Base-by-base conservation (phyloP, 2,888 invertebrate genomes). In the Patella caerulea region DNA sequence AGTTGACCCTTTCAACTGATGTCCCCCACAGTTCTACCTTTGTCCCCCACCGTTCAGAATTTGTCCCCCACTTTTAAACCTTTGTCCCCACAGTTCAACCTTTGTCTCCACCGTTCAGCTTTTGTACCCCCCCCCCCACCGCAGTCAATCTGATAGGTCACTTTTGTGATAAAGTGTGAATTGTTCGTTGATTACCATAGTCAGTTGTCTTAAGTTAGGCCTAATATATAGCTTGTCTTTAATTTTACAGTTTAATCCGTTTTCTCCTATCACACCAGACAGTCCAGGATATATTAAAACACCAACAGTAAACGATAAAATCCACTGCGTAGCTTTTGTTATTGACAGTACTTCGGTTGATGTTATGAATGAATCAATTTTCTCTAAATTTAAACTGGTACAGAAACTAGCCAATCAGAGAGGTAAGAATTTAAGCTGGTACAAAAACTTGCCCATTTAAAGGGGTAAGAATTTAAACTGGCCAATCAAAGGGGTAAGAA, bases 211-310 rank as follows among this genome's bases (percentile, higher is more conserved):
- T 29, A 29, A 2, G 29, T 29, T 29, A 29, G 29, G 29, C 29
- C 29, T 29, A 29, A 29, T 29, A 29, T 29, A 29, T 29, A 29
- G 29, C 29, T 29, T 29, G 29, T 29, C 29, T 29, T 29, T 29
- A 29, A 1, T 45, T 76, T 52, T 59, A 19, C 79, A 83, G 83
- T 82, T 81, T 54, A 81, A 82, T 70, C 84, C 84, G 0, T 74
- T 80, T n/a, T 71, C 78, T 11, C 73, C 81, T 0, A 78, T 85
- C 29, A 74, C 79, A 1, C 77, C 80, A 0, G 81, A 85, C 17
- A 78, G 77, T n/a, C 59, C 77, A 14, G 82, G 84, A 1, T 86
- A 81, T 72, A 81, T 79, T 15, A 73, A 77, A 15, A 14, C 73
- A 4, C 79, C 76, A 9, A 52, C 15, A 5, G 17, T 76, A 52